Percentiles rank a stretch among this genome's conserved stretches.
Conservation (phyloP, 2,888 invertebrate species). For the Matsumyia berberina region DNA sequence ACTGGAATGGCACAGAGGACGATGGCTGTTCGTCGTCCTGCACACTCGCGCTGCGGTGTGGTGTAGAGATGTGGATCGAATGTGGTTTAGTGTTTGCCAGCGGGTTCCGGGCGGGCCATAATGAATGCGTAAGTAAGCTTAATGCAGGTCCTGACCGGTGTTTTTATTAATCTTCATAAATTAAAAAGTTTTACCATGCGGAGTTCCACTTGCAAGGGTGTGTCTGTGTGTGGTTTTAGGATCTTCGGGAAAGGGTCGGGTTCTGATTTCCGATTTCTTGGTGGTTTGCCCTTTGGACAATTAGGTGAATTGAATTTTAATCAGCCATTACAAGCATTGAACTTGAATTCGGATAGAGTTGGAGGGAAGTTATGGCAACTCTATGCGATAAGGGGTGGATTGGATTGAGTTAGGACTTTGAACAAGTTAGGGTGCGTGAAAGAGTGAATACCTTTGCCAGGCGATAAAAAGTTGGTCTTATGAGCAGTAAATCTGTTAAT, state of each 20-base stretch:
- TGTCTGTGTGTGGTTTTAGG: slow-evolving; percentile 68
- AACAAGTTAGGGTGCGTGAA: neutral
- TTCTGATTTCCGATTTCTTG: slow-evolving; percentile 21
- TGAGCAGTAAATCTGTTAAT: no score
- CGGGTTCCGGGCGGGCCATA: slow-evolving; percentile 45
- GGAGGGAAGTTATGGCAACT: neutral
- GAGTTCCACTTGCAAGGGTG: slow-evolving; percentile 67
- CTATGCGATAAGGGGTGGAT: neutral
- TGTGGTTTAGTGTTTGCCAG: slow-evolving; percentile 56
- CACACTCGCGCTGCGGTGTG: no score
- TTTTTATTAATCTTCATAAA: slow-evolving; percentile 76
- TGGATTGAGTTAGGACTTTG: neutral
- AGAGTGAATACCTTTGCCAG: no score
- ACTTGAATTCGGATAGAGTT: neutral
- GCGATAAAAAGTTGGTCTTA: no score
- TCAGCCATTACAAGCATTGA: slow-evolving; percentile 35
- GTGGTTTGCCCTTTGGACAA: slow-evolving; percentile 14
- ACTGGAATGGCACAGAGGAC: neutral
- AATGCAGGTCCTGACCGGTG: slow-evolving; percentile 74
- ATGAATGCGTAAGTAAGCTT: slow-evolving; percentile 74
- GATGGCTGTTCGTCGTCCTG: neutral
- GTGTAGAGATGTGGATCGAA: slow-evolving; percentile 47
- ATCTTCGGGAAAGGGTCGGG: slow-evolving; percentile 33
- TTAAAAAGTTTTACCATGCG: slow-evolving; percentile 66
- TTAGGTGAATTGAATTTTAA: slow-evolving; percentile 59